Base-by-base conservation (phyloP, 2,888 invertebrate species). In the Trichopria drosophilae region DNA sequence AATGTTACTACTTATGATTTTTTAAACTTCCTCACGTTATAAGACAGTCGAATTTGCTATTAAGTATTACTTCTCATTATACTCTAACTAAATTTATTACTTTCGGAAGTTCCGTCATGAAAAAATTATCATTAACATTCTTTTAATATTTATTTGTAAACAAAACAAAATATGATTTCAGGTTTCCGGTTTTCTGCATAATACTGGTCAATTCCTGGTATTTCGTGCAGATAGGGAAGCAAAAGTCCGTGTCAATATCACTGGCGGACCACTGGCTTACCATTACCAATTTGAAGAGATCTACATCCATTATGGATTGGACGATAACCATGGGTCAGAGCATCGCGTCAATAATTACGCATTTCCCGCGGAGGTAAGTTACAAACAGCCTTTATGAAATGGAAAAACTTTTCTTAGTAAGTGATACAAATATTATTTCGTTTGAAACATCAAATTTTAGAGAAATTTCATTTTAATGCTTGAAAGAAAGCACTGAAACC, bases 251-350 rank as follows among this genome's bases (percentile, higher is more conserved):
- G 90, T 97, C 56, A 96, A 95, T 80, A 94, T 99, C 71, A 91
- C 93, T 36, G 95, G 94, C 5, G 98, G 98, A 0, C 97, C 98
- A 0, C 82, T 97, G 43, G 93, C 95, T 58, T 97, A 97, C 79
- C 83, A 90, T 60, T 97, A 96, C 79, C 92, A 93, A 77, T 93
- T 96, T 67, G 91, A 93, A 69, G 93, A 96, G 78, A 90, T 96
- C 73, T 93, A 94, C 80, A 90, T 95, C 72, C 96, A 96, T 78
- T 96, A 94, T 73, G 95, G 95, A 23, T 85, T 86, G 62, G 88
- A 89, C 60, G 90, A 96, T 69, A 85, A 85, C 62, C 84, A 88
- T 60, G 99, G 98, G 12, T 98, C 97, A 0, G 98, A 99, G 75
- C 98, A 99, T 76, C 89, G 87, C 66, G 91, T 99, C 60, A 93